phyloP scores from a whole-genome alignment of 2,888 invertebrate genomes.

The Heliconius erato region DNA sequence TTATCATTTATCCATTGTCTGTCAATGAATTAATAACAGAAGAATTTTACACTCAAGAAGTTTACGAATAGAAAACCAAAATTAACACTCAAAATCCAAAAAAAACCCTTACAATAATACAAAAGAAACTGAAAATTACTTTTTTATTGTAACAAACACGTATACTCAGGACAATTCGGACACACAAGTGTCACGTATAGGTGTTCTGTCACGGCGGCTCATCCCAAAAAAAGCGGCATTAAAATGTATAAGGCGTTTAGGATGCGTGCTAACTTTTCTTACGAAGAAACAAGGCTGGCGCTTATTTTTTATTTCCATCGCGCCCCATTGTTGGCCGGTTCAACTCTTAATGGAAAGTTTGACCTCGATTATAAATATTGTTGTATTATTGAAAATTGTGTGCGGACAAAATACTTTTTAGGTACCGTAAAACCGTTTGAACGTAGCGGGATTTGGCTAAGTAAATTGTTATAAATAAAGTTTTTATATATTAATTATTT shows the following conservation, averaged over 20 bases:
- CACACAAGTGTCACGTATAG: conserved; percentile 50
- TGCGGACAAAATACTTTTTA: neutral
- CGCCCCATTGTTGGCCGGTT: conserved; percentile 9
- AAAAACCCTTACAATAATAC: conserved; percentile 27
- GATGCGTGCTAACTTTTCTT: conserved; percentile 48
- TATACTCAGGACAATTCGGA: conserved; percentile 41
- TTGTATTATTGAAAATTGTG: conserved; percentile 8
- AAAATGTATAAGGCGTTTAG: conserved; percentile 49
- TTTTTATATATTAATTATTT: too few relatives aligned
- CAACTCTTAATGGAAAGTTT: conserved; percentile 17
- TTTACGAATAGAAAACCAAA: conserved; percentile 24
- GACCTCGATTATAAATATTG: conserved; percentile 7
- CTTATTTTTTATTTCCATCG: conserved; percentile 38
- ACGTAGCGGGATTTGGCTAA: too few relatives aligned
- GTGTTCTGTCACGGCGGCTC: conserved; percentile 51
- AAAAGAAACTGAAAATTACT: conserved; percentile 34
- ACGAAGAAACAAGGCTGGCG: conserved; percentile 41
- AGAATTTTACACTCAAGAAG: neutral
- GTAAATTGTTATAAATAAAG: too few relatives aligned
- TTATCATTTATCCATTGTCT: too few relatives aligned
- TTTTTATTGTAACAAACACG: conserved; percentile 39
- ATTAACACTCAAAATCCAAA: neutral
- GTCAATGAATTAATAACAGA: too few relatives aligned
- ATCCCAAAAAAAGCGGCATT: conserved; percentile 49
- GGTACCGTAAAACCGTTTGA: neutral